Conservation (phyloP, 2,888 invertebrate genomes). For the Scotopteryx bipunctaria region DNA sequence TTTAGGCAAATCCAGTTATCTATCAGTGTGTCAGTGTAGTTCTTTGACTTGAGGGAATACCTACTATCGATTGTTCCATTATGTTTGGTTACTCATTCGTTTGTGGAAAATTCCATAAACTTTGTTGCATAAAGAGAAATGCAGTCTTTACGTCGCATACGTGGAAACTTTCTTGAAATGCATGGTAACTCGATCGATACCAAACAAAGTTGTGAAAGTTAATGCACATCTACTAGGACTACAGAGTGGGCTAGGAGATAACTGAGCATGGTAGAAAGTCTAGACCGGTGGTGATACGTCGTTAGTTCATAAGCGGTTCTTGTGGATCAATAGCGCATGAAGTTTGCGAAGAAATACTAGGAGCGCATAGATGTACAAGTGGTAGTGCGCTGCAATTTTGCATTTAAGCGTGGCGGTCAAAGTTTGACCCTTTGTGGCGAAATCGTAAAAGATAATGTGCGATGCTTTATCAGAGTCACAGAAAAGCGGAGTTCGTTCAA, state of each 20-base stretch:
- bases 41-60: too few relatives aligned
- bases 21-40: too few relatives aligned
- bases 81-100: too few relatives aligned
- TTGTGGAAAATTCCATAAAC: not conserved
- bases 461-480: too few relatives aligned
- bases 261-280: conserved; percentile 23
- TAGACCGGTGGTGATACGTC: conserved; percentile 20
- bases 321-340: conserved; percentile 37
- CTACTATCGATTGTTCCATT: too few relatives aligned
- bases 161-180: conserved; percentile 2
- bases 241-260: conserved; percentile 10
- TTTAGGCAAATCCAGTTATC: too few relatives aligned
- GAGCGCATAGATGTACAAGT: conserved; percentile 38
- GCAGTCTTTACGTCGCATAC: conserved; percentile 8
- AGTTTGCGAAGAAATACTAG: conserved; percentile 41
- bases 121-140: not conserved
- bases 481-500: too few relatives aligned
- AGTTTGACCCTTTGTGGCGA: conserved; percentile 11
- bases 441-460: too few relatives aligned
- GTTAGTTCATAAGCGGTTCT: conserved; percentile 5
- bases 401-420: conserved; percentile 13
- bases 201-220: conserved; percentile 9
- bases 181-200: conserved; percentile 7
- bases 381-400: conserved; percentile 19
- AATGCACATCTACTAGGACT: conserved; percentile 18